Evolutionary conservation across 2,113 vertebrate species (phyloP).

Genomic region (Suncus etruscus): DNA sequence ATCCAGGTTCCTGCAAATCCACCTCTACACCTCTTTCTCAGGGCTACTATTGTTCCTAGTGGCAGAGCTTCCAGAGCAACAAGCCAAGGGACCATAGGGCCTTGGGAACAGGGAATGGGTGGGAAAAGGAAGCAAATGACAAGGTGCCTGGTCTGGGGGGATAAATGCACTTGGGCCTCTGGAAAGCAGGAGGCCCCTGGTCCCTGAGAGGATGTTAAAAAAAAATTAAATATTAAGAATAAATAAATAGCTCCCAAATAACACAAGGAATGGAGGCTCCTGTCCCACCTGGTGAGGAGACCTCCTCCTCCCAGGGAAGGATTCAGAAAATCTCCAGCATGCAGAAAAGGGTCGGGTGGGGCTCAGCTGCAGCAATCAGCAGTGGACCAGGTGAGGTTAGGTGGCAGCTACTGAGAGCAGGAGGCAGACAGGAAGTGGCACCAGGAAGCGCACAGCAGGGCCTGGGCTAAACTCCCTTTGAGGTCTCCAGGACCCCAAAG

Average conservation of each 20-base stretch:
- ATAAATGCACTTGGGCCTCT: constrained; percentile 83
- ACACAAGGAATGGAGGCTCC: constrained; percentile 77
- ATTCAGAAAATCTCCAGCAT: constrained; percentile 75
- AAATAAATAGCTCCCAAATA: constrained; percentile 84
- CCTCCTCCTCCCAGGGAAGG: constrained; percentile 72
- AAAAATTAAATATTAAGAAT: constrained; percentile 84
- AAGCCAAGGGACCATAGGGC: constrained; percentile 41
- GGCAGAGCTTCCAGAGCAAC: constrained; percentile 57
- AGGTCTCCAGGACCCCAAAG: constrained; percentile 41
- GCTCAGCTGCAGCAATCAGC: constrained; percentile 20
- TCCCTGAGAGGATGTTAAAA: constrained; percentile 84
- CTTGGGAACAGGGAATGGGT: neutral
- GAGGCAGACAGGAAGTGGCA: constrained; percentile 20
- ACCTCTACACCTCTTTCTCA: neutral
- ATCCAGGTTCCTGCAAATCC: constrained; percentile 24
- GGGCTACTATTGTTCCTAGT: constrained; percentile 25
- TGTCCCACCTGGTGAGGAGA: constrained; percentile 69
- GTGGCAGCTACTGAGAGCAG: constrained; percentile 36
- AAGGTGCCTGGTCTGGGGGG: constrained; percentile 77
- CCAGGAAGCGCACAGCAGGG: constrained; percentile 12
- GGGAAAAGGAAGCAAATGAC: neutral
- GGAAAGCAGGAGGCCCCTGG: constrained; percentile 78
- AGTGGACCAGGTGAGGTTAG: neutral
- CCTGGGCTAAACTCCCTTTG: constrained; percentile 23
- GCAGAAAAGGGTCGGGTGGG: neutral